Percentiles rank a stretch among this genome's conserved stretches.
Conservation (phyloP, 2,113 vertebrate species). For the Salvator merianae region DNA sequence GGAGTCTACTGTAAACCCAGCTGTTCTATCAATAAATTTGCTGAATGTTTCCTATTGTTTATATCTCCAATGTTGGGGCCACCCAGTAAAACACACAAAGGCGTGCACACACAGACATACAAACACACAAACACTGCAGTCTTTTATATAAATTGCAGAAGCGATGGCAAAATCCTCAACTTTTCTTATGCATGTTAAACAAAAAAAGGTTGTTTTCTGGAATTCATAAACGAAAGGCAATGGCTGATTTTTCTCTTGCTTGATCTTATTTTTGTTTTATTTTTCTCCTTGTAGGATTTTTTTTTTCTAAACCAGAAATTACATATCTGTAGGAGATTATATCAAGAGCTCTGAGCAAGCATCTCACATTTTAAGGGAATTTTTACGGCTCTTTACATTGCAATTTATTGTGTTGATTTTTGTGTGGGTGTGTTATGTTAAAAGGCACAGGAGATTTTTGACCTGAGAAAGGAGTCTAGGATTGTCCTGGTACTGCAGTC, state of each 20-base stretch:
- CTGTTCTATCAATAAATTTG: slow-evolving; percentile 54
- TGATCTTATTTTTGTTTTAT: not conserved
- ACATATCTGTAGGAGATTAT: slow-evolving; percentile 5
- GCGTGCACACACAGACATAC: not conserved
- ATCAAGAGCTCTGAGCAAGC: slow-evolving; percentile 32
- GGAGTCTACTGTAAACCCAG: slow-evolving; percentile 61
- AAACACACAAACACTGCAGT: slow-evolving; percentile 7
- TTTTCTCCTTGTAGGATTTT: slow-evolving; percentile 8
- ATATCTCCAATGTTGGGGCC: slow-evolving; percentile 42
- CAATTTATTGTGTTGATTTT: not conserved
- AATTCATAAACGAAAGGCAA: slow-evolving; percentile 29
- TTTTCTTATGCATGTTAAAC: slow-evolving; percentile 45
- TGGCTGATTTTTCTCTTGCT: not conserved
- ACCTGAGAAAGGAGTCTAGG: not conserved
- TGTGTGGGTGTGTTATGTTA: not conserved
- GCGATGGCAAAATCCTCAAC: slow-evolving; percentile 21
- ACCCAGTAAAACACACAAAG: not conserved
- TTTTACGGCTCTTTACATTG: slow-evolving; percentile 36
- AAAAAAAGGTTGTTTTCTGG: not conserved
- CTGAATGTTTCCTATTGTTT: slow-evolving; percentile 25
- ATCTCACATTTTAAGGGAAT: slow-evolving; percentile 37
- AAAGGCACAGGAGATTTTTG: not conserved
- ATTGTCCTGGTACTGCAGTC: not conserved
- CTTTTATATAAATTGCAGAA: slow-evolving; percentile 3
- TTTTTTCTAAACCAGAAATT: not conserved